phyloP scores from a whole-genome alignment of 92 coral and sea anemone genomes.

The Epizoanthus ramosus region DNA sequence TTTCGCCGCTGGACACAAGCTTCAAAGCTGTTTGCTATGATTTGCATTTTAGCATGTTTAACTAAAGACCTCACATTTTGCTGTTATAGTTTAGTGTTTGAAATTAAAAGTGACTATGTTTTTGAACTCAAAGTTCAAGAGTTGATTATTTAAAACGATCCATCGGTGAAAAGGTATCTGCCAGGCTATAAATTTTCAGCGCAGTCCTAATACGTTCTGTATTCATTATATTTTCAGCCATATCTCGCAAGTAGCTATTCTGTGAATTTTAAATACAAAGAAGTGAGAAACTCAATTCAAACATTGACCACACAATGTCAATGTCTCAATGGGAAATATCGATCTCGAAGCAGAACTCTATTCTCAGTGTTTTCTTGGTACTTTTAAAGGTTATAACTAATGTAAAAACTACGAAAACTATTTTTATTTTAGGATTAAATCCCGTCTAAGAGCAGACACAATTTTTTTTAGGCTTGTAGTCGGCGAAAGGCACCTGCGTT shows the following conservation, averaged over 20 bases:
- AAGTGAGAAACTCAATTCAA: background rate
- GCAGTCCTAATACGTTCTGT: background rate
- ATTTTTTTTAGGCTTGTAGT: background rate
- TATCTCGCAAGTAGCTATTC: background rate
- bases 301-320: background rate
- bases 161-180: background rate
- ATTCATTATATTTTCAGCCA: background rate
- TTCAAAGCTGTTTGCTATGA: background rate
- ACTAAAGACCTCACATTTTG: background rate
- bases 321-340: background rate
- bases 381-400: background rate
- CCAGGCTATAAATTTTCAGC: background rate
- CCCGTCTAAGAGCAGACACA: background rate
- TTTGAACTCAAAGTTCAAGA: background rate
- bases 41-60: conserved; percentile 17
- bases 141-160: background rate
- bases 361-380: background rate
- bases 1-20: conserved; percentile 6
- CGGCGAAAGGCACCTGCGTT: background rate
- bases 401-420: background rate
- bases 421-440: background rate
- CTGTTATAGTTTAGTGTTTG: background rate
- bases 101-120: background rate
- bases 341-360: background rate
- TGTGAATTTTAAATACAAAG: background rate